Base-by-base conservation (phyloP, 2,113 vertebrate genomes). In the Pachyramphus minor region DNA sequence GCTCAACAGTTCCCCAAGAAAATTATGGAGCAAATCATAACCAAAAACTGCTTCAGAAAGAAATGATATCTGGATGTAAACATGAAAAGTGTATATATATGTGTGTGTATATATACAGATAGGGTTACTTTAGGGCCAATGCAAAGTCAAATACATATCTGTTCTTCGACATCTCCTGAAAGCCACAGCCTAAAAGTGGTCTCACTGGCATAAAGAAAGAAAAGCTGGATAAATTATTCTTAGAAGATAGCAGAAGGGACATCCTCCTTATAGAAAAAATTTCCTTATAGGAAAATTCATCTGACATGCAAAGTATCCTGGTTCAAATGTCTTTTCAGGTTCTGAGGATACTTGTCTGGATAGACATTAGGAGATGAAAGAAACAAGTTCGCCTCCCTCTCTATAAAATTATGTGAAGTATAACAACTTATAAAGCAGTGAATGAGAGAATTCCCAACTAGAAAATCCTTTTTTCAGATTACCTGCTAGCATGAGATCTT, bases 351-450 rank as follows among this genome's bases (percentile, higher is more conserved):
- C 42, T 91, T 75, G 28, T 37, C 87, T 76, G 67, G 67, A 80
- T 42, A 75, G 74, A 66, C 90, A 62, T 68, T 76, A 87, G n/a
- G 45, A 88, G 88, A 95, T 92, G 67, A 93, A 95, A 95, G 92
- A 79, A 93, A 35, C 20, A 79, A 93, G 85, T 83, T 90, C 0
- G 4, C 73, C 83, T 90, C 23, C n/a, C n/a, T 77, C 85, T 89
- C 24, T 76, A 4, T 69, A 5, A 35, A 96, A 94, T 91, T 89
- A 89, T 4, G 7, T 60, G 67, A 91, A 87, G 44, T 66, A 69
- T 72, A 94, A 41, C 17, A 80, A 85, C 67, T 66, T 80, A 45
- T 58, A 62, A 91, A 88, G 63, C 31, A 82, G 53, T n/a, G 47
- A 94, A 84, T 83, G 37, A 28, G 47, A 90, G 53, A 94, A 92